Conservation (phyloP, 2,113 vertebrate species). For the Sarotherodon lohbergeri region DNA sequence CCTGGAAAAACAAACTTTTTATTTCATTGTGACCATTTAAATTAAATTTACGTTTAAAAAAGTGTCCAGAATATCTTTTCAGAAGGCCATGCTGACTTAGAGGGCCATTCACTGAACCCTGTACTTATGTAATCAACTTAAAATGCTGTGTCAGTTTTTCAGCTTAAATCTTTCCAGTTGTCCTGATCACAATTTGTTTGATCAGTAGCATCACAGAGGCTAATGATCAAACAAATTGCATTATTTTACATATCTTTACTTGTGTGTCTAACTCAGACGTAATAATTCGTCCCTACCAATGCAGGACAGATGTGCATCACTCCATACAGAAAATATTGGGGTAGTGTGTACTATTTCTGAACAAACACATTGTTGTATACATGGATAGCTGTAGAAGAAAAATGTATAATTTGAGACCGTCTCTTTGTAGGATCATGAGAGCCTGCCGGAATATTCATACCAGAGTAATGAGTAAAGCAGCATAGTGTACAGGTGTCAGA, state of each 20-base stretch:
- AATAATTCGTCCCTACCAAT: not conserved
- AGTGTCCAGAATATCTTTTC: not conserved
- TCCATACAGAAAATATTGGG: not conserved
- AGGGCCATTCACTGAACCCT: not conserved
- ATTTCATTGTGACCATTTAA: not conserved
- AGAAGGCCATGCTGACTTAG: not conserved
- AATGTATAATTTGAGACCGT: not conserved
- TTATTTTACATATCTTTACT: not conserved
- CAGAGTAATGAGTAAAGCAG: not conserved
- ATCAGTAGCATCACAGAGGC: not conserved
- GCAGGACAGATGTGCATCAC: not conserved
- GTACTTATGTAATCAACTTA: not conserved
- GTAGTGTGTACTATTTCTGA: not conserved
- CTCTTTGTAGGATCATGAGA: not conserved
- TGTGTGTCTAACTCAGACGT: not conserved
- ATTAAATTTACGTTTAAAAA: not conserved
- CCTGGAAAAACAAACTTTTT: not conserved
- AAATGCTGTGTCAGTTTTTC: not conserved
- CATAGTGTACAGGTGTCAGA: not conserved
- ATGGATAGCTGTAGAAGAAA: not conserved
- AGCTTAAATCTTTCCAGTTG: not conserved
- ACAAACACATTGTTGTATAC: not conserved
- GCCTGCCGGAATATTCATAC: not conserved
- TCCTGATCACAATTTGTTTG: not conserved
- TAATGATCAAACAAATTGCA: not conserved